Base-by-base conservation (phyloP, 2,797 vertebrate genomes). In the Chromis chromis region DNA sequence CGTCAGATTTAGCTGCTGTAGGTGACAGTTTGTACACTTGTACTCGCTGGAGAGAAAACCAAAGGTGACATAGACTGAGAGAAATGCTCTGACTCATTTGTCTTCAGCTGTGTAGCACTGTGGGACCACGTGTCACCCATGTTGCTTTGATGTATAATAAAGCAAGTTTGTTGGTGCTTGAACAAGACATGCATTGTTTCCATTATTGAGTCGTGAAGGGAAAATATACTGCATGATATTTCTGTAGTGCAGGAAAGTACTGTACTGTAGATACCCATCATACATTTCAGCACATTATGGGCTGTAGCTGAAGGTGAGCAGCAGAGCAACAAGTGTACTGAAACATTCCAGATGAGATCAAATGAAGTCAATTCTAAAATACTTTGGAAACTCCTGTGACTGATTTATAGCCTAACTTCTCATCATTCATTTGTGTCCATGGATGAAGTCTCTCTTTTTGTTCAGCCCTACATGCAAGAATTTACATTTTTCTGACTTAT, bases 111-210 rank as follows among this genome's bases (percentile, higher is more conserved):
- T 65, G 53, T 46, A 56, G 65, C 64, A 52, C 57, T 66, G 53
- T 62, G 44, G 48, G 49, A 27, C 53, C 25, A 10, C 12, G 40
- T 77, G 58, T 61, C 55, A 52, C 42, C 78, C 17, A 4, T 81
- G 71, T 76, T 76, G 77, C 75, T 86, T 73, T 70, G 42, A 57
- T 63, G 73, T 63, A 42, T 33, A 88, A 91, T 88, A 84, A 90
- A 90, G n/a, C 50, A 55, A 60, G 27, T 75, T 54, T 79, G 33
- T 75, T 72, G 57, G 54, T 69, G 28, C 55, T 63, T 44, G 1
- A 78, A 71, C 6, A 40, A 14, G 4, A 19, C 28, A 22, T 65
- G 31, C 7, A 17, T 22, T 49, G 31, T 65, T 68, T 70, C 14
- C 40, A 11, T 83, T 74, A 67, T 67, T 77, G 12, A 40, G 19